Percentiles rank a stretch among this genome's conserved stretches.
phyloP scores from a whole-genome alignment of 2,113 vertebrate species.

The Antennarius striatus region DNA sequence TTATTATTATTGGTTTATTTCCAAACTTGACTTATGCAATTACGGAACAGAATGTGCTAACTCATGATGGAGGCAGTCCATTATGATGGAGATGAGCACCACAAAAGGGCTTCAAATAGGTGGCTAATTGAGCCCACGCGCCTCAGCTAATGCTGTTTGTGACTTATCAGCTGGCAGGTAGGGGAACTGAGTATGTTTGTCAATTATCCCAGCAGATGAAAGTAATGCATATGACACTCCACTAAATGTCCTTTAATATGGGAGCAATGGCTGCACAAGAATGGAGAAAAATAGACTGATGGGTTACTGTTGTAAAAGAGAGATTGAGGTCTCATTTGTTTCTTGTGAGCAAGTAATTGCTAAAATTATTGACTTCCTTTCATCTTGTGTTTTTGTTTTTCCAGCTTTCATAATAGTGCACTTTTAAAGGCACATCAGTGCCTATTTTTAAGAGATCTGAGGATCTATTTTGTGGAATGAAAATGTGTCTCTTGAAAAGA shows the following conservation, averaged over 20 bases:
- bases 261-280: conserved; percentile 21
- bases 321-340: conserved; percentile 29
- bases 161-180: conserved; percentile 52
- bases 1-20: conserved; percentile 50
- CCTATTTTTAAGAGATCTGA: conserved; percentile 24
- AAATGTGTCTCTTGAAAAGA: not conserved
- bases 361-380: conserved; percentile 45
- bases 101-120: conserved; percentile 49
- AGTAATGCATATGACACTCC: conserved; percentile 63
- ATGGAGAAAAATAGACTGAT: not conserved
- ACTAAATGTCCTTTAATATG: conserved; percentile 70
- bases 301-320: not conserved
- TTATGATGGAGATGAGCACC: conserved; percentile 33
- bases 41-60: conserved; percentile 47
- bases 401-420: conserved; percentile 15
- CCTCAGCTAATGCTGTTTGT: conserved; percentile 58
- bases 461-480: not conserved
- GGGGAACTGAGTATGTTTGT: conserved; percentile 61
- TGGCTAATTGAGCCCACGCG: conserved; percentile 53
- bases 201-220: conserved; percentile 71
- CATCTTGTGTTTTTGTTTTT: conserved; percentile 26
- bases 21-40: conserved; percentile 56
- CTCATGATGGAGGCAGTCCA: conserved; percentile 27
- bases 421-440: conserved; percentile 7
- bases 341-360: conserved; percentile 36